Evolutionary conservation across 2,113 vertebrate genomes (phyloP), one percentile per base, ranked within the genome.

Genomic region (Marmota flaviventris): DNA sequence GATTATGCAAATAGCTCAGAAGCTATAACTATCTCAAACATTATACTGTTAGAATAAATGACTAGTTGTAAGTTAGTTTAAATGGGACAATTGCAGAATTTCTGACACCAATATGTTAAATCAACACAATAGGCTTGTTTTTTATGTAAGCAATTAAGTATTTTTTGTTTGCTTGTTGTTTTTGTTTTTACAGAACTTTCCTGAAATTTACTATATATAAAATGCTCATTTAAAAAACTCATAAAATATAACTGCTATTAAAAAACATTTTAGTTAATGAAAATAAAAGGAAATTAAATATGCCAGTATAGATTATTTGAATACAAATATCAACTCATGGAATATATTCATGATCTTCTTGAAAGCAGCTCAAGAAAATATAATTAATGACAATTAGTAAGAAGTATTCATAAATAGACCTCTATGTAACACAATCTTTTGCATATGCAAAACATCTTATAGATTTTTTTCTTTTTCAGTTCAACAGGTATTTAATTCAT

Each of bases 1-100:
- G 83, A 98, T 95, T 97, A 97, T 92, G 70, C 42, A 92, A 94
- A 97, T 84, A 94, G 29, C 32, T 92, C 42, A 91, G 76, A 72
- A 88, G 34, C 72, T 92, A 91, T 89, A 90, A 86, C 75, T 69
- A 63, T 69, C 22, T 84, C 65, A 95, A 93, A 76, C 51, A 92
- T 89, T 82, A 93, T 34, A 97, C n/a, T 72, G 17, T 85, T 92
- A 75, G 58, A 94, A 45, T 69, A 86, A 95, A 90, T 78, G 76
- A 85, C 10, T 58, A 53, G 76, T 92, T 95, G 65, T 67, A 77
- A 91, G 9, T 91, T 70, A 84, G 79, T 95, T 91, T 84, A 93
- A 92, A n/a, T 89, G 45, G 70, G 32, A 34, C 16, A 76, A 5
- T 67, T 89, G 20, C 22, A 87, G 70, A 94, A 75, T 97, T 90